Evolutionary conservation across 2,113 vertebrate genomes (phyloP).

Genomic region (Hippocampus abdominalis): DNA sequence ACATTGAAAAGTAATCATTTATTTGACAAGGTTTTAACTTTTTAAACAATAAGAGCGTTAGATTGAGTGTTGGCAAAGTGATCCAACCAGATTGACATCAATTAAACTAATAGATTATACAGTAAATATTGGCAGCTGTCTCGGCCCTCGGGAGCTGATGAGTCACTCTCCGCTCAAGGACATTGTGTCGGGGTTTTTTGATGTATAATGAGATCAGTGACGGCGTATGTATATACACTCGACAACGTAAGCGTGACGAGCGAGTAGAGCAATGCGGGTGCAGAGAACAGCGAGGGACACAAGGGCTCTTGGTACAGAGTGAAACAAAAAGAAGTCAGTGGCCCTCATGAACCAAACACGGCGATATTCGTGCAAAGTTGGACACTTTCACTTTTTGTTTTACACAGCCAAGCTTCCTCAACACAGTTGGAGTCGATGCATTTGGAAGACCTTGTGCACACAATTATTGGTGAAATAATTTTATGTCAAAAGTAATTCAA

Average conservation of each 20-base stretch:
- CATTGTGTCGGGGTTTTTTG: neutral
- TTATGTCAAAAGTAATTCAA: too few relatives aligned
- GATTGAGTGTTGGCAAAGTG: too few relatives aligned
- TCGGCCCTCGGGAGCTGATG: neutral
- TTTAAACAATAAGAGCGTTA: too few relatives aligned
- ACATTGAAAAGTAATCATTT: too few relatives aligned
- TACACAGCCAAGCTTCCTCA: neutral
- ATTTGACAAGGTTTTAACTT: too few relatives aligned
- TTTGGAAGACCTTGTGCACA: too few relatives aligned
- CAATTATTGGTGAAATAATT: too few relatives aligned
- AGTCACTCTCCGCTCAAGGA: constrained; percentile 5
- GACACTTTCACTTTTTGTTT: neutral
- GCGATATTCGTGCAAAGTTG: neutral
- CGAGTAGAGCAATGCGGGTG: constrained; percentile 7
- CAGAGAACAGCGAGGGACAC: constrained; percentile 39
- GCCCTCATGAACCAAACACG: constrained; percentile 12
- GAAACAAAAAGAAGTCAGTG: constrained; percentile 60
- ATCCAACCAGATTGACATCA: too few relatives aligned
- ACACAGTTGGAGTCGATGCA: too few relatives aligned
- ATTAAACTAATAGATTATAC: neutral
- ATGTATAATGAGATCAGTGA: neutral
- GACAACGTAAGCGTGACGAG: neutral
- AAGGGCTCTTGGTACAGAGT: constrained; percentile 63
- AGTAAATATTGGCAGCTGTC: neutral
- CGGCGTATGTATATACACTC: neutral